Evolutionary conservation across 2,888 invertebrate genomes (phyloP), one percentile per base, ranked within the genome.

Genomic region (Chrysolina haemoptera): DNA sequence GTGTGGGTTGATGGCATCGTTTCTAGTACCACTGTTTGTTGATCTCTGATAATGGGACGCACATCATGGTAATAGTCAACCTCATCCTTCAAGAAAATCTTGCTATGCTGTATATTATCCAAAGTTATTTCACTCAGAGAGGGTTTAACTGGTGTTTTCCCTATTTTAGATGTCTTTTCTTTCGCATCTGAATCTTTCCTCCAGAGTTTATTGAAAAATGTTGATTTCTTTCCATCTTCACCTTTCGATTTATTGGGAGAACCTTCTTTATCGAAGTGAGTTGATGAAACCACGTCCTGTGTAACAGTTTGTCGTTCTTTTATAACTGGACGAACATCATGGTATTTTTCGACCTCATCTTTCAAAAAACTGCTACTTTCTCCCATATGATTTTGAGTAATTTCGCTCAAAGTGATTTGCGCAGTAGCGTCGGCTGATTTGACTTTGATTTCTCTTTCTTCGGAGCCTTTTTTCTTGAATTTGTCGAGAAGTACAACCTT

Each of bases 381-480:
- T 53, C 10, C 12, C 10, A 1, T 48, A 6, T 1, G 10, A 16
- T n/a, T 78, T 6, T 59, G 48, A 9, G 22, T 35, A 1, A 10
- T 48, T 41, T 50, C 48, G n/a, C 62, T 62, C 14, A n/a, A 11
- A 16, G 12, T n/a, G 1, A 6, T 18, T 35, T 4, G 35, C 35
- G 8, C 3, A 6, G 12, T 46, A 41, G 16, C 27, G 48, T 18
- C 43, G 16, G 4, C 55, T 62, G 65, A 68, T 14, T 65, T 62
- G 11, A 20, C 20, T 46, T 69, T 43, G 50, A 20, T 66, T 66
- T 70, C 71, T 46, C 14, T 73, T 76, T 80, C 78, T 18, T 80
- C 75, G 41, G 81, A 78, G 67, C 80, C 48, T 71, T 84, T 84
- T 71, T 84, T 85, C 14, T 79, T 76, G 63, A 85, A 84, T n/a